A percentile compares a stretch with the other conserved stretches of the same genome.
These are phyloP conservation scores for Macropus fuliginosus DNA, from an alignment of 2,797 vertebrate genomes.

Conservation along the genomic window DNA sequence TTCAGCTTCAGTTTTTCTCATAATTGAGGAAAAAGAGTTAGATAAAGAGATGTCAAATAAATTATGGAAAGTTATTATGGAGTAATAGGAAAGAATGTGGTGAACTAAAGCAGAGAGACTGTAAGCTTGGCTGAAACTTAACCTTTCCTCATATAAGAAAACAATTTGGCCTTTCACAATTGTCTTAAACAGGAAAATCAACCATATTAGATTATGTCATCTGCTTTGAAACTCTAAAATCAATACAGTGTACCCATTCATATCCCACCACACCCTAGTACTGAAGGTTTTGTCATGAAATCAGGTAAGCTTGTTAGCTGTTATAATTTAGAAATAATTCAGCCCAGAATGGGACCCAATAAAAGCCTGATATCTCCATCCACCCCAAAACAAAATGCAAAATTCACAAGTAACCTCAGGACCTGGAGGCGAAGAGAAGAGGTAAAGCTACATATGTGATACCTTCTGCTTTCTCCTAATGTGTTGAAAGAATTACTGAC, in stretches of 20 bases:
- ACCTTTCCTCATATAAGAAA: background rate
- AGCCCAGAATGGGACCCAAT: background rate
- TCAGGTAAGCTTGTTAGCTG: background rate
- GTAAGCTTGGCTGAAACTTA: background rate
- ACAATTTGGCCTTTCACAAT: conserved; percentile 21
- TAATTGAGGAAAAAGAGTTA: background rate
- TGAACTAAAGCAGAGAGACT: background rate
- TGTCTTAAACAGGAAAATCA: conserved; percentile 8
- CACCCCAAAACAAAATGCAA: conserved; percentile 4
- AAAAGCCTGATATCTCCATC: background rate
- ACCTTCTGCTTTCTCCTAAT: background rate
- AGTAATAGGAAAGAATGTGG: background rate
- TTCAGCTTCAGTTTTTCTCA: background rate
- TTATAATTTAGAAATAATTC: background rate
- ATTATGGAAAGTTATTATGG: background rate
- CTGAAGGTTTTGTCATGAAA: background rate
- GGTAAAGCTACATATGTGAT: background rate
- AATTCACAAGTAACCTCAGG: background rate
- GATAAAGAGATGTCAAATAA: background rate
- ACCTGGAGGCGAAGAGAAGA: background rate
- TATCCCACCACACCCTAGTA: background rate
- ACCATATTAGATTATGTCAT: background rate
- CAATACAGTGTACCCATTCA: background rate
- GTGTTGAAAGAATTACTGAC: background rate
- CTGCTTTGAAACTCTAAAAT: background rate